Percentiles rank a stretch among this genome's conserved stretches.
Conservation (phyloP, 2,113 vertebrate genomes). For the Solea senegalensis region DNA sequence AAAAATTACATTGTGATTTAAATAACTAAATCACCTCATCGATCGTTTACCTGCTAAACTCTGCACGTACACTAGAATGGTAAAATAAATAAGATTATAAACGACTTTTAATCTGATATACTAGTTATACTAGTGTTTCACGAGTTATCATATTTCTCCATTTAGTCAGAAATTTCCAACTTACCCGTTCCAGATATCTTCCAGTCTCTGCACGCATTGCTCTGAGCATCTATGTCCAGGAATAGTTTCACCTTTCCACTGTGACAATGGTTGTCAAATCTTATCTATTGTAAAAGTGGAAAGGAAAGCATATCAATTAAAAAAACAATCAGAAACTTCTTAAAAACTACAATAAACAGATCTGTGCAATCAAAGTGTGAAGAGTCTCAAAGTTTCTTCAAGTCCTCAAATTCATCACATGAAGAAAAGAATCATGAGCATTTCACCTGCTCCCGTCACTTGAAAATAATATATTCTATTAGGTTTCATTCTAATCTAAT, state of each 20-base stretch:
- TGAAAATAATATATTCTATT: neutral
- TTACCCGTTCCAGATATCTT: constrained; percentile 90
- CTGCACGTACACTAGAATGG: neutral
- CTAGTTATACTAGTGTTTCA: too few species aligned
- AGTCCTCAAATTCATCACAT: neutral
- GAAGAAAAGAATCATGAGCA: neutral
- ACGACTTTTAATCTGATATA: too few species aligned
- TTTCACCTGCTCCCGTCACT: too few species aligned
- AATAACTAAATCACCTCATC: too few species aligned
- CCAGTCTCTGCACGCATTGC: constrained; percentile 88
- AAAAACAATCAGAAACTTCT: neutral
- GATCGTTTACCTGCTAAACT: neutral
- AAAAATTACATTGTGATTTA: too few species aligned
- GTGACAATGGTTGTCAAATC: constrained; percentile 91
- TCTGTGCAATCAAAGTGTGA: too few species aligned
- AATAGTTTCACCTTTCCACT: constrained; percentile 94
- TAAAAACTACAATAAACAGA: too few species aligned
- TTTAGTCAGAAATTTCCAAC: neutral
- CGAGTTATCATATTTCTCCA: neutral
- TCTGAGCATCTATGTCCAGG: constrained; percentile 88
- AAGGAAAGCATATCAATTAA: neutral
- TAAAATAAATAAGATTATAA: neutral
- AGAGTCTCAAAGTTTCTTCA: neutral
- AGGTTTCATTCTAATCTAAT: neutral
- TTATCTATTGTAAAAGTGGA: constrained; percentile 79